Percentiles rank a stretch among this genome's conserved stretches.
Evolutionary conservation across 2,113 vertebrate genomes (phyloP).

Genomic region (Phyllostomus discolor): DNA sequence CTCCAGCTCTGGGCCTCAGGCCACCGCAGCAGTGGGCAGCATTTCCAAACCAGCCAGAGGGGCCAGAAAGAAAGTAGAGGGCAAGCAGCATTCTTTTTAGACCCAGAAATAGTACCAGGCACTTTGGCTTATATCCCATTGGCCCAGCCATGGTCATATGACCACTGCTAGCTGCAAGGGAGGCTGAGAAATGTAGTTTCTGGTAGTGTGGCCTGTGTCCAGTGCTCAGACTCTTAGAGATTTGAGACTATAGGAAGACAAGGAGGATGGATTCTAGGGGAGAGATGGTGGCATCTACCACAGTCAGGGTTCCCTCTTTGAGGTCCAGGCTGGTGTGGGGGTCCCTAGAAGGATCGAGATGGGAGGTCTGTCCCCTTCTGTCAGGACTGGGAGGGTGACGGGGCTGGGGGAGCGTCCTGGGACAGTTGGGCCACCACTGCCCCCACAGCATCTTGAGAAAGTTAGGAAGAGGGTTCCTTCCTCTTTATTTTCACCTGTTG

Average conservation of each 20-base stretch:
- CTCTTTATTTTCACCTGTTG: not conserved
- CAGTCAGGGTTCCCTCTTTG: not conserved
- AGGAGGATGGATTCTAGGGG: not conserved
- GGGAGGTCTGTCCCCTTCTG: not conserved
- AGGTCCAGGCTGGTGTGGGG: not conserved
- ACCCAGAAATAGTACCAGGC: not conserved
- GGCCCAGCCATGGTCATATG: not conserved
- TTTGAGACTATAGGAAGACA: not conserved
- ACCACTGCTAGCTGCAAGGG: not conserved
- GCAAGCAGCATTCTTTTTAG: not conserved
- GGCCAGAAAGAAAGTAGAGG: not conserved
- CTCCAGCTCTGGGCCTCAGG: not conserved
- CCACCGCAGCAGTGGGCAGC: not conserved
- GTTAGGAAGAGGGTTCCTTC: not conserved
- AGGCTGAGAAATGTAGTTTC: constrained; percentile 57
- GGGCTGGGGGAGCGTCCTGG: not conserved
- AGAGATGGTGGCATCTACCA: not conserved
- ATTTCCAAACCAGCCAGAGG: not conserved
- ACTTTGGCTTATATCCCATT: not conserved
- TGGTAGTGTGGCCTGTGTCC: not conserved
- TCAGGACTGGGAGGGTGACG: not conserved
- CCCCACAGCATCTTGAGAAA: not conserved
- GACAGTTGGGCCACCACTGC: not conserved
- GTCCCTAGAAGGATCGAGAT: not conserved
- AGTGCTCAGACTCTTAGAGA: not conserved